These are phyloP conservation scores for Corvus hawaiiensis DNA, from an alignment of 2,113 vertebrate genomes.

Conservation along the genomic window DNA sequence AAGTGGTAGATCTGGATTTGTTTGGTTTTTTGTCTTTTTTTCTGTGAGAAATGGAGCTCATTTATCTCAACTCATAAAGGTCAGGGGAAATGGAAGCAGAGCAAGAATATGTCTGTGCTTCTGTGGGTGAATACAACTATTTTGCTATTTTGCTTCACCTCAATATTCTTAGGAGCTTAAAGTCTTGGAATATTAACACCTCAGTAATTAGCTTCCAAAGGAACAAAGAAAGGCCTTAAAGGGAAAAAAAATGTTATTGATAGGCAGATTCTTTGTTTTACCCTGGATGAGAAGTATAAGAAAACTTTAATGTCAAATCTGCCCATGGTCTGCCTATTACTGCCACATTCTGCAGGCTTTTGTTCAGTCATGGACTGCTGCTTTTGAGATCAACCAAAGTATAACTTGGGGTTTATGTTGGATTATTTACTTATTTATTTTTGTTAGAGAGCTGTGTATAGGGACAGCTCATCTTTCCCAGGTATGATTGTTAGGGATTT, in stretches of 20 bases:
- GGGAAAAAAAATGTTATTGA: neutral
- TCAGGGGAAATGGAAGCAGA: neutral
- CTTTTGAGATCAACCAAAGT: neutral
- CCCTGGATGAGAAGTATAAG: neutral
- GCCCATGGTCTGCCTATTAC: neutral
- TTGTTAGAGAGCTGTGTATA: neutral
- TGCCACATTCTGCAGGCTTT: rapidly evolving
- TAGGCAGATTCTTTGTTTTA: neutral
- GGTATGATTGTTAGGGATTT: neutral
- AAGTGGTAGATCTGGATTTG: neutral
- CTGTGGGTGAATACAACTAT: neutral
- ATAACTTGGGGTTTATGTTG: neutral
- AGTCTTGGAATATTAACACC: neutral
- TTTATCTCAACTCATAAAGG: neutral
- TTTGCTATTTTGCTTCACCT: neutral
- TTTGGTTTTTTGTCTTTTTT: neutral
- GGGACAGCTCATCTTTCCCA: neutral
- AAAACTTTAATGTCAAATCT: neutral
- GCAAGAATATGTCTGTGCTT: neutral
- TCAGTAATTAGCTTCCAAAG: neutral
- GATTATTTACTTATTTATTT: neutral
- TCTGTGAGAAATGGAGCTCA: neutral
- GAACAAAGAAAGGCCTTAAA: neutral
- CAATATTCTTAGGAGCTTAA: neutral
- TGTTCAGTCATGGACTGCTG: neutral